Evolutionary conservation across 1,140 invertebrate genomes (phyloP), one percentile per base, ranked within the genome.

Genomic region (Laodelphax striatellus): DNA sequence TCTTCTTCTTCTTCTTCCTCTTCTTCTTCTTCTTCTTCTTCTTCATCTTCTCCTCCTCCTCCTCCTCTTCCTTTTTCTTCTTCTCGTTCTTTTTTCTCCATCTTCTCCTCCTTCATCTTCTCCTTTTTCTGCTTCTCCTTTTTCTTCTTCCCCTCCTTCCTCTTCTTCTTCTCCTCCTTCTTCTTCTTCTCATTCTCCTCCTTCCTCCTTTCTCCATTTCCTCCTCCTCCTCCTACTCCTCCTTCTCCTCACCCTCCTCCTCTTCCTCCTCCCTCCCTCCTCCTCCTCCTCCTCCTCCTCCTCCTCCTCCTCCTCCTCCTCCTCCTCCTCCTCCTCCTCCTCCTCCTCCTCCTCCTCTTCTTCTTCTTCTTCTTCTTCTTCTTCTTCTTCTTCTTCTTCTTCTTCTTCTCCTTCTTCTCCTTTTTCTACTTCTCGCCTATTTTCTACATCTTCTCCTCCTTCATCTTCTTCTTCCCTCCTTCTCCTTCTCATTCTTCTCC

Each of bases 401-500:
- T 19, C 43, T 44, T 9, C 43, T 44, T 44, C 3, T 21, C 52
- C 54, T 59, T 43, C 16, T 34, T 55, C 38, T 34, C 21, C n/a
- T 54, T 24, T 16, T 55, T 34, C 43, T 16, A 14, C 41, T 53
- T 28, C 55, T 42, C 41, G 17, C 14, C 31, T 19, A 24, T 41
- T 9, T 2, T 44, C 14, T 19, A 2, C 9, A 5, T n/a, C 17
- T 44, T 44, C 2, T 44, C 17, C 43, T n/a, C 31, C 43, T 38
- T 52, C 34, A 22, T 59, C 57, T 52, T 42, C 44, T 41, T 62
- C 52, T 59, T 53, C 17, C 14, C 52, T 50, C 50, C 4, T 19
- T 17, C 46, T 38, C n/a, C 28, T 28, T 28, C 44, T 44, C 17
- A 2, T 44, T 9, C 43, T n/a, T 9, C 9, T 44, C 43, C 43